Percentiles rank a stretch among this genome's conserved stretches.
Evolutionary conservation across 2,797 vertebrate genomes (phyloP).

Genomic region (Chelon labrosus): DNA sequence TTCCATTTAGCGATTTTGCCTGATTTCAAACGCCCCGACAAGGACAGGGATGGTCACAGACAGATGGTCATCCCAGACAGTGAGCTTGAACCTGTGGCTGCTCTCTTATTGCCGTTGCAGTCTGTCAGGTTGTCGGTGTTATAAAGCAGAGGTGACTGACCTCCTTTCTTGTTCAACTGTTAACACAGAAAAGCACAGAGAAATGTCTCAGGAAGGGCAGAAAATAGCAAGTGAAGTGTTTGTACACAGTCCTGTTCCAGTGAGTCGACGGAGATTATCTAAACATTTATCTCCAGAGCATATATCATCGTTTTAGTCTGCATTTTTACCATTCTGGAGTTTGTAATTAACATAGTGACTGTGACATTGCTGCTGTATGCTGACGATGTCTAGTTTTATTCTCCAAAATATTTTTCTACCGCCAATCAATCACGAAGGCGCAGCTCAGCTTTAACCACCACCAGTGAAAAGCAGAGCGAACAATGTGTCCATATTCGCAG

Average conservation of each 20-base stretch:
- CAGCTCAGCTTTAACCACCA: conserved; percentile 21
- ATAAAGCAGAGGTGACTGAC: conserved; percentile 14
- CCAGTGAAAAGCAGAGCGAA: conserved; percentile 26
- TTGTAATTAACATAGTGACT: too few relatives aligned
- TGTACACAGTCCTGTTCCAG: too few relatives aligned
- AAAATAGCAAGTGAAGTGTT: too few relatives aligned
- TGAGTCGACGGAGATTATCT: too few relatives aligned
- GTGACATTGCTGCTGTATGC: too few relatives aligned
- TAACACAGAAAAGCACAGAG: too few relatives aligned
- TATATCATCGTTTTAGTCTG: too few relatives aligned
- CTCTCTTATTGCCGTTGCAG: conserved; percentile 2
- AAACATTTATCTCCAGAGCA: too few relatives aligned
- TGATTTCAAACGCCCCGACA: conserved; percentile 14
- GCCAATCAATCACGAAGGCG: conserved; percentile 37
- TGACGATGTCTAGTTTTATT: too few relatives aligned
- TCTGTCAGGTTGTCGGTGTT: neutral
- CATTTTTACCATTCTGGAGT: too few relatives aligned
- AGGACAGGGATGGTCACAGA: conserved; percentile 15
- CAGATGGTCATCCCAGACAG: conserved; percentile 5
- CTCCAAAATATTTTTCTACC: conserved; percentile 2
- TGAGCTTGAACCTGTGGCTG: conserved; percentile 6
- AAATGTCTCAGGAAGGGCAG: too few relatives aligned
- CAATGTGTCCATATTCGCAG: conserved; percentile 6
- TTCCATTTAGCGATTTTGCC: conserved; percentile 10
- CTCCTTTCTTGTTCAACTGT: neutral